phyloP scores from a whole-genome alignment of 2,888 invertebrate genomes.

The Archips crataeganus region DNA sequence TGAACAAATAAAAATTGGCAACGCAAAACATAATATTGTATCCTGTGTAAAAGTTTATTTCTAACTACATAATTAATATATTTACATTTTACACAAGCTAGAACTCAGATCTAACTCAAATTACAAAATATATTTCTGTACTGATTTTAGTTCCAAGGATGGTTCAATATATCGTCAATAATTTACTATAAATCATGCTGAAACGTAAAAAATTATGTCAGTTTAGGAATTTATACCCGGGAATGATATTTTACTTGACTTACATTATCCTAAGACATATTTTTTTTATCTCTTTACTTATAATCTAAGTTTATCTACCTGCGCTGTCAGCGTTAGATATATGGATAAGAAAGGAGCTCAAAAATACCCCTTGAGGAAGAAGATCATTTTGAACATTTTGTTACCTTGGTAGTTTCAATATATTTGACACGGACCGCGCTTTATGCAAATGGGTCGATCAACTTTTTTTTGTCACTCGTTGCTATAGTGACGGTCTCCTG shows the following conservation, averaged over 20 bases:
- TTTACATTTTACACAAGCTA: constrained; percentile 25
- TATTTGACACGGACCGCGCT: neutral
- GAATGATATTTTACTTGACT: constrained; percentile 37
- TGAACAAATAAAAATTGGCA: constrained; percentile 2
- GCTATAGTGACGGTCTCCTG: too few species aligned
- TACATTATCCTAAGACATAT: constrained; percentile 19
- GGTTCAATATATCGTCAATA: neutral
- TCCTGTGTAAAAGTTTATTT: constrained; percentile 1
- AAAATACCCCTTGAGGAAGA: neutral
- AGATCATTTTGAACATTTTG: neutral
- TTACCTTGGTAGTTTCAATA: neutral
- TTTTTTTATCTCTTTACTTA: constrained; percentile 29
- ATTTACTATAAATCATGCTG: neutral
- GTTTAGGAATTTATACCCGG: constrained; percentile 28
- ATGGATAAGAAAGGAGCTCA: neutral
- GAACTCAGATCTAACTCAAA: constrained; percentile 31
- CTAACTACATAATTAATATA: constrained; percentile 30
- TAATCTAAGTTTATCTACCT: constrained; percentile 25
- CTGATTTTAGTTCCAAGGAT: neutral
- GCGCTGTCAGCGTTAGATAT: constrained; percentile 1
- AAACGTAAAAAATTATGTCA: constrained; percentile 5
- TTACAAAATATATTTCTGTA: neutral
- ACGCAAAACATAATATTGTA: neutral
- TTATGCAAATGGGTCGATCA: too few species aligned
- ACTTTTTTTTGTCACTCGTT: too few species aligned